Evolutionary conservation across 2,113 vertebrate genomes (phyloP).

Genomic region (Silurus asotus): DNA sequence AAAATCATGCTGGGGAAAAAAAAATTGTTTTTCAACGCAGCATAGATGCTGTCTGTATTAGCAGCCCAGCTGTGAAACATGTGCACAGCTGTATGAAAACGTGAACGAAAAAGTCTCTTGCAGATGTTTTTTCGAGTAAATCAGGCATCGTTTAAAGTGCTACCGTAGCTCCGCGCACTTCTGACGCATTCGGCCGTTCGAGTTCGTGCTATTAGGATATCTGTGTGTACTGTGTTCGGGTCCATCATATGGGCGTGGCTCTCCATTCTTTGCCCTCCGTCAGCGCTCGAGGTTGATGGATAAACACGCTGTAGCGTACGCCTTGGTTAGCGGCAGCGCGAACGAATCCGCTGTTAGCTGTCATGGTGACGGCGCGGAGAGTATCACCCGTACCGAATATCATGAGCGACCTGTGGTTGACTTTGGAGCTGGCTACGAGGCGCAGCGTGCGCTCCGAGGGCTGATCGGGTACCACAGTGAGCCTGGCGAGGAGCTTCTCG

Average conservation of each 20-base stretch:
- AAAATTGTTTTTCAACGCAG: not conserved
- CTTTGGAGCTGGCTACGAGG: conserved; percentile 85
- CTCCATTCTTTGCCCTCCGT: conserved; percentile 93
- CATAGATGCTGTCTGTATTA: conserved; percentile 18
- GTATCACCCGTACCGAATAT: conserved; percentile 95
- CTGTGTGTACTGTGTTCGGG: not conserved
- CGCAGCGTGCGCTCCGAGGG: conserved; percentile 83
- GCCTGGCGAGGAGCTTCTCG: conserved; percentile 74
- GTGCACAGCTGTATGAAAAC: not conserved
- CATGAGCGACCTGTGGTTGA: conserved; percentile 85
- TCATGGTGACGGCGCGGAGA: conserved; percentile 91
- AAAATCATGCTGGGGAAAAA: not conserved
- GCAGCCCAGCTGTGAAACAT: conserved; percentile 15
- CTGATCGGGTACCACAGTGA: conserved; percentile 84
- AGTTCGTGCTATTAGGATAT: not conserved
- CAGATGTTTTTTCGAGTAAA: not conserved
- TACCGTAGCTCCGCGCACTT: not conserved
- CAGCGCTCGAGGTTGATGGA: conserved; percentile 90
- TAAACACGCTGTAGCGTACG: conserved; percentile 90
- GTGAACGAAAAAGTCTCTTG: not conserved
- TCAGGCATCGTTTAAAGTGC: conserved; percentile 17
- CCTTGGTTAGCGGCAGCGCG: conserved; percentile 93
- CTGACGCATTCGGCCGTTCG: too few relatives aligned
- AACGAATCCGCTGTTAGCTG: conserved; percentile 93
- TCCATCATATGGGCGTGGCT: conserved; percentile 76